Evolutionary conservation across 2,113 vertebrate species (phyloP).

Genomic region (Lethenteron camtschaticum): DNA sequence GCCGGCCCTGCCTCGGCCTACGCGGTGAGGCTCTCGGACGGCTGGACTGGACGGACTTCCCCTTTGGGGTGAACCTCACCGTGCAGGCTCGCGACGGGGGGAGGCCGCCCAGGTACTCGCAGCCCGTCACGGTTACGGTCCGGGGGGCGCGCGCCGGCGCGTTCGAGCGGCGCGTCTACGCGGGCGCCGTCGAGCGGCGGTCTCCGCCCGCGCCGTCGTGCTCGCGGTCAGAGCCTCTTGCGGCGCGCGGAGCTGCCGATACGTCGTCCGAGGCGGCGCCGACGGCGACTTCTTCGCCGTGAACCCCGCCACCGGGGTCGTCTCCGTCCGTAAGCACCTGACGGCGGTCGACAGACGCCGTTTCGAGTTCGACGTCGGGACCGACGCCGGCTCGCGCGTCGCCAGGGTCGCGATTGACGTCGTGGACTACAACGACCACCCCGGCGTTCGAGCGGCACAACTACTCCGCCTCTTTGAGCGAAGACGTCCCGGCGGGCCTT

Average conservation of each 20-base stretch:
- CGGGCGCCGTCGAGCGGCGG: constrained; percentile 46
- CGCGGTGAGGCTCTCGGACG: constrained; percentile 53
- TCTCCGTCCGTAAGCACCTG: constrained; percentile 52
- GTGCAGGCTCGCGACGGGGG: constrained; percentile 59
- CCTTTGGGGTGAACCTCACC: constrained; percentile 79
- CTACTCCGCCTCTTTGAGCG: constrained; percentile 61
- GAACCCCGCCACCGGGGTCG: constrained; percentile 62
- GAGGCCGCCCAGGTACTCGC: too few relatives aligned
- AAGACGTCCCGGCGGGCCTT: constrained; percentile 59
- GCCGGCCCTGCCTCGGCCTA: constrained; percentile 73
- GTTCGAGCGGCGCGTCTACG: too few relatives aligned
- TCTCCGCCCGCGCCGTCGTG: constrained; percentile 33
- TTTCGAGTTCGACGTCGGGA: constrained; percentile 15
- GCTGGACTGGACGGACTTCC: constrained; percentile 61
- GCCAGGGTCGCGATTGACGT: constrained; percentile 58
- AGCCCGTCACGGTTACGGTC: too few relatives aligned
- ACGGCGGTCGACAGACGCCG: constrained; percentile 32
- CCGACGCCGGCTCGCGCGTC: constrained; percentile 9
- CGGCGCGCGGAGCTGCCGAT: constrained; percentile 44
- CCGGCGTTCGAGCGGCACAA: constrained; percentile 66
- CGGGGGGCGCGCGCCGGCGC: too few relatives aligned
- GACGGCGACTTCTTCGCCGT: constrained; percentile 43
- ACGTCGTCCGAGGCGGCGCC: constrained; percentile 40
- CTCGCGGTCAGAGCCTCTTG: constrained; percentile 16
- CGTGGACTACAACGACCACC: constrained; percentile 46